Percentiles rank a stretch among this genome's conserved stretches.
These are phyloP conservation scores for Hirtodrosophila confusa DNA, from an alignment of 2,888 invertebrate genomes.

Conservation along the genomic window DNA sequence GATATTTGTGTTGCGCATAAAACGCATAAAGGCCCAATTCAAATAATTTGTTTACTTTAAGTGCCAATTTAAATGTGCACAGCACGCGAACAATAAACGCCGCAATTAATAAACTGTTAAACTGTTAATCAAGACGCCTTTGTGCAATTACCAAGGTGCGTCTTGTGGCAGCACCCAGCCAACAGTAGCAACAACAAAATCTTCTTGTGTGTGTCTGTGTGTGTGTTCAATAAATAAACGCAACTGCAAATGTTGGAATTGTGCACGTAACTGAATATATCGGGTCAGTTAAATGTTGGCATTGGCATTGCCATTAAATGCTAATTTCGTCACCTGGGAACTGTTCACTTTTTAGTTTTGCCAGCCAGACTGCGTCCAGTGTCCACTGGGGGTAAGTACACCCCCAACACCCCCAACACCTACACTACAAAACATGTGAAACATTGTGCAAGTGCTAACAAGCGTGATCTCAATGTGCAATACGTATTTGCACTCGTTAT, in stretches of 20 bases:
- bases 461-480: constrained; percentile 48
- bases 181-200: too few relatives aligned
- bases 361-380: constrained; percentile 19
- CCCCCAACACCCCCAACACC: not conserved
- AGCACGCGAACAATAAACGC: constrained; percentile 58
- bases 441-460: constrained; percentile 52
- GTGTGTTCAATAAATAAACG: constrained; percentile 31
- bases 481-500: constrained; percentile 4
- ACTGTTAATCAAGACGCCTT: constrained; percentile 46
- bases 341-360: constrained; percentile 13
- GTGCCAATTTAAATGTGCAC: constrained; percentile 39
- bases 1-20: constrained; percentile 20
- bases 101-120: constrained; percentile 55
- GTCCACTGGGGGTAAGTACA: constrained; percentile 38
- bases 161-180: constrained; percentile 12
- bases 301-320: constrained; percentile 55
- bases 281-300: constrained; percentile 31
- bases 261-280: constrained; percentile 39
- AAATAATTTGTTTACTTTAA: constrained; percentile 39
- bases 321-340: constrained; percentile 55
- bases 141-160: constrained; percentile 25
- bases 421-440: not conserved
- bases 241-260: constrained; percentile 50
- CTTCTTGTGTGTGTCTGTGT: constrained; percentile 12
- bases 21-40: constrained; percentile 45